Base-by-base conservation (phyloP, 2,888 invertebrate species). In the Timandra comae region DNA sequence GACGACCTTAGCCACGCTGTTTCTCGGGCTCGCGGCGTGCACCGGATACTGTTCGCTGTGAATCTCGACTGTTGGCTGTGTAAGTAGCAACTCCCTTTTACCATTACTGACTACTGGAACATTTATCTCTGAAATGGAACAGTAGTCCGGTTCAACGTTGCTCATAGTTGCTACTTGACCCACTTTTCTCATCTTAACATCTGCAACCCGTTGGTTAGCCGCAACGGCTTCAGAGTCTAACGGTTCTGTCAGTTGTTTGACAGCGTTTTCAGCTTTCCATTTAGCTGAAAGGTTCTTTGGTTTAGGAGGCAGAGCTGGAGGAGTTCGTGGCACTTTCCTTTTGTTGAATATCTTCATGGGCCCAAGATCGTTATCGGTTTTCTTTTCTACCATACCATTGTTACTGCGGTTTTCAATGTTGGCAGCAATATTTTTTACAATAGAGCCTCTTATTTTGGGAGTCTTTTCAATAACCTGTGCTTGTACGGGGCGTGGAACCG, bases 291-390 rank as follows among this genome's bases (percentile, higher is more conserved):
- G 81, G 73, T 92, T 92, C 49, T 91, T 90, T 55, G 93, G 93
- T 76, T 94, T 93, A 27, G 94, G 92, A 40, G 94, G 93, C 64
- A 94, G 75, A 46, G 93, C 91, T 33, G 93, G 92, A 37, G 93
- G 93, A 46, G 88, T 88, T 58, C 91, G 79, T 54, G 89, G 82
- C 41, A 89, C 89, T 71, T 90, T 89, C 49, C 75, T 77, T 46
- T 79, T 86, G 49, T 86, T 86, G 43, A 84, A 80, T 52, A 82
- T 76, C 49, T 85, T 85, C 77, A 82, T 81, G 29, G 79, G 65
- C 39, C 73, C 75, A 32, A 65, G 52, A 41, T 69, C 81, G 30
- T 60, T 67, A 35, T 87, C 88, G 37, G 56, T 43, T 43, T 68
- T 78, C 22, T 79, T 77, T 37, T 91, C 90, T 50, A 87, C 82